phyloP scores from a whole-genome alignment of 2,797 vertebrate species.

The Leptodactylus fallax region DNA sequence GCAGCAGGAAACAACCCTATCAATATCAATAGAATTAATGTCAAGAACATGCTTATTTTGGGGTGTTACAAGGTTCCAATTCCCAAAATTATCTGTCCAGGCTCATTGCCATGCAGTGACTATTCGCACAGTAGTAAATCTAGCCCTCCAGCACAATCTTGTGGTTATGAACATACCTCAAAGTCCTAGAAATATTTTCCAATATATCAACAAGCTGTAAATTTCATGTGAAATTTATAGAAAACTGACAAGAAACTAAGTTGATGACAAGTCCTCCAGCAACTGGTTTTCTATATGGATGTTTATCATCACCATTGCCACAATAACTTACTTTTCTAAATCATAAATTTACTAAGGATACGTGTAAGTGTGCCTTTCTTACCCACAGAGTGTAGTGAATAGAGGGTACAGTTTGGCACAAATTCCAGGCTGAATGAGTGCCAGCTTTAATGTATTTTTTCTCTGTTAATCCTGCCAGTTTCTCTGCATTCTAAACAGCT shows the following conservation, averaged over 20 bases:
- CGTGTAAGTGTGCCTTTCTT: constrained; percentile 39
- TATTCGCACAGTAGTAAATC: constrained; percentile 16
- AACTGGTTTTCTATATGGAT: constrained; percentile 32
- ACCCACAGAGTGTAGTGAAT: constrained; percentile 12
- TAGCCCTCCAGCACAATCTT: background rate
- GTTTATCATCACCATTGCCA: constrained; percentile 35
- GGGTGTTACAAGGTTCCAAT: background rate
- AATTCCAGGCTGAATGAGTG: constrained; percentile 8
- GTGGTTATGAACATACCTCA: constrained; percentile 18
- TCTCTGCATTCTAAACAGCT: constrained; percentile 44
- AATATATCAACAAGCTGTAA: constrained; percentile 46
- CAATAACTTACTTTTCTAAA: constrained; percentile 34
- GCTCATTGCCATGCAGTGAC: background rate
- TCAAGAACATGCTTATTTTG: background rate
- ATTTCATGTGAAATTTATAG: constrained; percentile 26
- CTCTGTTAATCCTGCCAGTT: constrained; percentile 44
- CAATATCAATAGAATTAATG: background rate
- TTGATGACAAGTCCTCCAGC: constrained; percentile 42
- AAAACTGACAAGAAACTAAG: constrained; percentile 38
- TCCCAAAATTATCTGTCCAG: background rate
- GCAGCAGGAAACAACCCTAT: background rate
- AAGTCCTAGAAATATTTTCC: constrained; percentile 26
- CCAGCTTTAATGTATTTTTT: constrained; percentile 43
- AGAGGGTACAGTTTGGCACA: constrained; percentile 33
- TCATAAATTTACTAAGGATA: constrained; percentile 31